phyloP scores from a whole-genome alignment of 1,140 invertebrate genomes.

The Streblospio benedicti region DNA sequence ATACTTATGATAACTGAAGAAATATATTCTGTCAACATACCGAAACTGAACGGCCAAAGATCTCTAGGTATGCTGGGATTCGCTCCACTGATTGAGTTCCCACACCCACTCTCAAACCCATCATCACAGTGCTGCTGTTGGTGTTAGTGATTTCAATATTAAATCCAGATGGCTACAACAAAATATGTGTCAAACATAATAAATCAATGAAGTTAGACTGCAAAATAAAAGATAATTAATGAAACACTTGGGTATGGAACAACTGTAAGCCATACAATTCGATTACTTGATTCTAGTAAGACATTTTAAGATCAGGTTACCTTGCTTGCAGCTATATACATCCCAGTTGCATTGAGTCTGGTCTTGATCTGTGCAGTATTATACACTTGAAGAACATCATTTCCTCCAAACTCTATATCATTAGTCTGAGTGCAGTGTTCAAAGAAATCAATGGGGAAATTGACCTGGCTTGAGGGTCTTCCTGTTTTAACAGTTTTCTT shows the following conservation, averaged over 20 bases:
- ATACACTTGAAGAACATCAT: slow-evolving; percentile 89
- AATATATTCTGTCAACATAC: too few relatives aligned
- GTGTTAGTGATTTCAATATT: slow-evolving; percentile 79
- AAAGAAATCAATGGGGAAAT: slow-evolving; percentile 91
- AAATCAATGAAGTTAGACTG: too few relatives aligned
- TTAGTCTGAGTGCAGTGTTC: slow-evolving; percentile 84
- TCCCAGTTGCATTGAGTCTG: slow-evolving; percentile 69
- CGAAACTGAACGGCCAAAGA: slow-evolving; percentile 75
- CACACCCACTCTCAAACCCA: slow-evolving; percentile 70
- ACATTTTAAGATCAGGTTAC: too few relatives aligned
- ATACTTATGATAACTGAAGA: too few relatives aligned
- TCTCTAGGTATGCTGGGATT: slow-evolving; percentile 73
- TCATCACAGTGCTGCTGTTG: slow-evolving; percentile 71
- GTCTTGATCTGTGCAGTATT: slow-evolving; percentile 90
- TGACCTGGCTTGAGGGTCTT: slow-evolving; percentile 11
- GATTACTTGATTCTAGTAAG: too few relatives aligned
- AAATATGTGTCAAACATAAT: too few relatives aligned
- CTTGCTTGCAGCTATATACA: slow-evolving; percentile 44
- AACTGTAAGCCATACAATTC: too few relatives aligned
- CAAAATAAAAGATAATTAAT: too few relatives aligned
- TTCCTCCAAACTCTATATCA: slow-evolving; percentile 91
- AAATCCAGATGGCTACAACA: slow-evolving; percentile 74
- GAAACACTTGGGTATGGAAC: too few relatives aligned
- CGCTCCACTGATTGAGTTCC: slow-evolving; percentile 78
- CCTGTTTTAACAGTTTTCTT: slow-evolving; percentile 44